Evolutionary conservation across 2,797 vertebrate genomes (phyloP).

Genomic region (Mormyrus hasselquistii): DNA sequence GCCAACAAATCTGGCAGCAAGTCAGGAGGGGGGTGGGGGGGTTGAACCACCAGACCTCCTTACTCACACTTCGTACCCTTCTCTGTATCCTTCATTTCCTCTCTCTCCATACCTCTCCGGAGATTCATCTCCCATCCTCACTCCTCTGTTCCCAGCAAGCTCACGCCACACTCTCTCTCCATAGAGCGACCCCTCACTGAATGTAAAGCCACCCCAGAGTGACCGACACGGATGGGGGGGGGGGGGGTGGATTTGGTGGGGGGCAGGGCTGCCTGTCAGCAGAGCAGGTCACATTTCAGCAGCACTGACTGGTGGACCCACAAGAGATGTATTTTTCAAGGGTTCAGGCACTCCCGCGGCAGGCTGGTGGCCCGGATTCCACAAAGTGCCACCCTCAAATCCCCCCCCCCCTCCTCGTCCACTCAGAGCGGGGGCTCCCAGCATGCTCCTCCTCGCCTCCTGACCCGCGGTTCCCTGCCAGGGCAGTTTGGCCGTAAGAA

Average conservation of each 20-base stretch:
- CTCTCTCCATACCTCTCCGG: not conserved
- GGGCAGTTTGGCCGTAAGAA: constrained; percentile 13
- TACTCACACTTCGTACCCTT: not conserved
- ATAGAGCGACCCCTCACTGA: not conserved
- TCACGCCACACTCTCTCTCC: not conserved
- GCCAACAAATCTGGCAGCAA: not conserved
- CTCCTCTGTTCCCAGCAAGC: not conserved
- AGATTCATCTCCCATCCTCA: not conserved
- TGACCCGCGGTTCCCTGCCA: not conserved
- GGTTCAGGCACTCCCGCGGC: constrained; percentile 14
- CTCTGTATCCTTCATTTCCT: not conserved
- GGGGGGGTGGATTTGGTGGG: not conserved
- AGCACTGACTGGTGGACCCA: constrained; percentile 11
- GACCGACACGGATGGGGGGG: not conserved
- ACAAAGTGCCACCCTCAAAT: not conserved
- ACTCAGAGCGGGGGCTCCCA: not conserved
- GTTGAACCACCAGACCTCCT: not conserved
- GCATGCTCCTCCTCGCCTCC: not conserved
- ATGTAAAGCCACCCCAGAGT: not conserved
- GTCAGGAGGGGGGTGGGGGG: not conserved
- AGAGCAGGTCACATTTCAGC: not conserved
- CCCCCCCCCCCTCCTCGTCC: not conserved
- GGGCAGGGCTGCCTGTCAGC: not conserved
- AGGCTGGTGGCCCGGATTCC: constrained; percentile 18
- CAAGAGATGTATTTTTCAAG: constrained; percentile 24